Evolutionary conservation across 2,797 vertebrate genomes (phyloP), one percentile per base, ranked within the genome.

Genomic region (Pelodytes ibericus): DNA sequence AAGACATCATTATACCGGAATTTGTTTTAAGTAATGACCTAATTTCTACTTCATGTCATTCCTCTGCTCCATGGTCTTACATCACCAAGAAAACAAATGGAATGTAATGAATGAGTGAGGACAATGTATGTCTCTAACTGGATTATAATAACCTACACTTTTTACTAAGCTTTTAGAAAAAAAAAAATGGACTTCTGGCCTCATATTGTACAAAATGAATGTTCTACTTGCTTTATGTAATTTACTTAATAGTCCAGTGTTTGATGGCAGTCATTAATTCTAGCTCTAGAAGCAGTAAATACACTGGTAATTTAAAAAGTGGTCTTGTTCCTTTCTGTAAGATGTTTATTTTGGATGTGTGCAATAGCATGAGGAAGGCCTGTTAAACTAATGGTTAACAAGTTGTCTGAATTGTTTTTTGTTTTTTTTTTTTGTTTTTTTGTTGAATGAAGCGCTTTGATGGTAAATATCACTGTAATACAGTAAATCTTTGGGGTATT

Each of bases 351-450:
- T 78, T 72, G 61, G 30, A 66, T 30, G 53, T 58, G 49, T 64
- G 20, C 41, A n/a, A 41, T 64, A 22, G 44, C 29, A 72, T 0
- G 10, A 67, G 69, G 62, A 77, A 60, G 41, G 65, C 16, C 44
- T 71, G 53, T 36, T 49, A 77, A 26, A 57, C 39, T 72, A 72
- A 77, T 66, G 72, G 29, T 47, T 66, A 22, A 47, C 62, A 77
- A 66, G 39, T 22, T 66, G 36, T 51, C 53, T 47, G 31, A 6
- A n/a, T 33, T 72, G 24, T 60, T 78, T n/a, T n/a, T n/a, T n/a
- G n/a, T n/a, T n/a, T n/a, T n/a, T n/a, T n/a, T n/a, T n/a, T n/a
- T n/a, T n/a, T n/a, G 24, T 64, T 61, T 58, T 71, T 58, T 56
- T 66, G 53, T 47, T 58, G 24, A 24, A 60, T 18, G 18, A 67